Percentiles rank a stretch among this genome's conserved stretches.
These are phyloP conservation scores for Dicyrtoma fusca DNA, from an alignment of 2,888 invertebrate genomes.

Conservation along the genomic window DNA sequence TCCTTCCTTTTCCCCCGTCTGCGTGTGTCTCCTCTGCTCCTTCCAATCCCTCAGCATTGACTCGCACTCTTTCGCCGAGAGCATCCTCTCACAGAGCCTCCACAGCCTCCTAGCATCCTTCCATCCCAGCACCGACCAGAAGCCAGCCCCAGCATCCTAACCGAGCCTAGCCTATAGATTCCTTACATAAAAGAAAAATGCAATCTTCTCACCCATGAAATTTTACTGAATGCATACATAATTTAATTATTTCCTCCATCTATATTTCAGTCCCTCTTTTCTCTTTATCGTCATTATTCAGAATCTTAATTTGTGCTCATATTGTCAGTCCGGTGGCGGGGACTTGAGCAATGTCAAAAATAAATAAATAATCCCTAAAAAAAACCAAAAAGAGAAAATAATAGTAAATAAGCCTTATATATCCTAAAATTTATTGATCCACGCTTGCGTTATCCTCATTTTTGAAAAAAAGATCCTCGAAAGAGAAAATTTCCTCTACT, in stretches of 20 bases:
- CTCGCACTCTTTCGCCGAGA: too few species aligned
- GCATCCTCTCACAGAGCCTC: too few species aligned
- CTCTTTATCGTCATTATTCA: too few species aligned
- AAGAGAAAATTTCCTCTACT: constrained; percentile 18
- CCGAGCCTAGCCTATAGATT: too few species aligned
- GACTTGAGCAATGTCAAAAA: constrained; percentile 11
- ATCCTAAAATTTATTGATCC: constrained; percentile 32
- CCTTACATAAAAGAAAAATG: too few species aligned
- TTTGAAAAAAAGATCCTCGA: constrained; percentile 10
- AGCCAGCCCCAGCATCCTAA: too few species aligned
- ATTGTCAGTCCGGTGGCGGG: background rate
- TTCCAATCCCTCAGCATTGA: background rate
- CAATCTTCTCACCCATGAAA: too few species aligned
- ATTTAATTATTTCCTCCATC: too few species aligned
- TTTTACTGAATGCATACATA: too few species aligned
- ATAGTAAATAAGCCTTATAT: constrained; percentile 9
- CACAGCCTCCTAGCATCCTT: too few species aligned
- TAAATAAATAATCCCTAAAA: background rate
- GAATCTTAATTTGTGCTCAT: background rate
- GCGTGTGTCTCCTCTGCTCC: background rate
- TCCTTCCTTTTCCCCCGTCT: background rate
- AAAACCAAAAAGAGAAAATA: constrained; percentile 23
- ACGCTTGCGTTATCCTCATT: constrained; percentile 37
- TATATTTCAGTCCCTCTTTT: too few species aligned
- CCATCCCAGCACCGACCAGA: too few species aligned